Base-by-base conservation (phyloP, 1,140 invertebrate species). In the Tetragonula clypearis region DNA sequence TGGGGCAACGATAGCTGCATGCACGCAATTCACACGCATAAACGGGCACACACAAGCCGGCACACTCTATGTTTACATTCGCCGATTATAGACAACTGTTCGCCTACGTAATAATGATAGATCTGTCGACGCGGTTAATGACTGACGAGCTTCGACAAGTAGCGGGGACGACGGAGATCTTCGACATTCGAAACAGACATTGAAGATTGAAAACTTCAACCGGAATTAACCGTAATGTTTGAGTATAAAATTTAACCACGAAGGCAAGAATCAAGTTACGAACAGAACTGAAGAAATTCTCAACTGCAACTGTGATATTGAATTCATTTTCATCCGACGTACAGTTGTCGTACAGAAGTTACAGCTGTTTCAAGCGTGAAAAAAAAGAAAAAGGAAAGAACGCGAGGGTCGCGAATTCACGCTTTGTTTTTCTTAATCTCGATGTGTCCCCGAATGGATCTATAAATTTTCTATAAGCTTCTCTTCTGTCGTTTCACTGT, bases 61-160 rank as follows among this genome's bases (percentile, higher is more conserved):
- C 79, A 81, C 74, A 74, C 79, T 84, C 88, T 88, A 79, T 92
- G 90, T 92, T 92, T 90, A 92, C 90, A 90, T 91, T 92, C 85
- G 87, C 84, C 88, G 84, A 89, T 90, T 87, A 92, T 82, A 84
- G 87, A 86, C 87, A 89, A 90, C 78, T 78, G 82, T 21, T 88
- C 71, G 82, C 80, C 77, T 90, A 90, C 77, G 88, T 87, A 90
- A 86, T 90, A 90, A 90, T 90, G 89, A 90, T 86, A 90, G 88
- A 90, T 90, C 80, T 85, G 58, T 78, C 74, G 74, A 69, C 69
- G 78, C 68, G 66, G 84, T 85, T 88, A 88, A 90, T 84, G 88
- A 90, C 83, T 83, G 86, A 71, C 86, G 69, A 79, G 2, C 41
- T 69, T 79, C 66, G 85, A 90, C 87, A 87, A 90, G 55, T 69